Evolutionary conservation across 2,113 vertebrate genomes (phyloP), one percentile per base, ranked within the genome.

Genomic region (Brachionichthys hirsutus): DNA sequence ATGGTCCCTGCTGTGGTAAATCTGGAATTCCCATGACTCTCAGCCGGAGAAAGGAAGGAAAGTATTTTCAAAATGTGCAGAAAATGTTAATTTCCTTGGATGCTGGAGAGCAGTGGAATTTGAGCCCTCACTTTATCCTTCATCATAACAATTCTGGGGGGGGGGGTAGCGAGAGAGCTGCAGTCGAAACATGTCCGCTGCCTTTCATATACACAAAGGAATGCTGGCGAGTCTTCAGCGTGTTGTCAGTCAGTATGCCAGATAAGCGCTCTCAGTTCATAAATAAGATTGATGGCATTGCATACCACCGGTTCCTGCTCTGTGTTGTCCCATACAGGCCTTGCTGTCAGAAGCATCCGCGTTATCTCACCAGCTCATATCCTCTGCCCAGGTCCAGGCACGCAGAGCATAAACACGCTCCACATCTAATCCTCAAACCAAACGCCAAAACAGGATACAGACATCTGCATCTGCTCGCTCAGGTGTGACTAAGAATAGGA

Each of bases 231-330:
- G 40, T 49, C 55, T 59, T 89, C 72, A 81, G 69, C 71, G 67
- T 83, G 75, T 67, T 86, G 81, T 88, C 84, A 82, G 74, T 81
- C 68, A 75, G 51, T 54, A 8, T 10, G 18, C 60, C 56, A 84
- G 84, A 88, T 86, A 87, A 87, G 82, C 70, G 38, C 68, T 54
- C 62, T 62, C 57, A 75, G 72, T 82, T 87, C 84, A 84, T 86
- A 86, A 88, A 85, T 74, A 76, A 82, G 87, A 90, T 90, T 83
- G 77, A 89, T 87, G 72, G 79, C 67, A 54, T 58, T 6, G 22
- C 82, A 87, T 86, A 68, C 78, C 78, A 54, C 50, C 73, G 73
- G 75, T 83, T 89, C 80, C 78, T 80, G 67, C 55, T 75, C 80
- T 85, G 68, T 85, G 62, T 77, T 83, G 88, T 85, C 81, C 78